These are phyloP conservation scores for Pseudopodoces humilis DNA, from an alignment of 2,113 vertebrate genomes.

Conservation along the genomic window DNA sequence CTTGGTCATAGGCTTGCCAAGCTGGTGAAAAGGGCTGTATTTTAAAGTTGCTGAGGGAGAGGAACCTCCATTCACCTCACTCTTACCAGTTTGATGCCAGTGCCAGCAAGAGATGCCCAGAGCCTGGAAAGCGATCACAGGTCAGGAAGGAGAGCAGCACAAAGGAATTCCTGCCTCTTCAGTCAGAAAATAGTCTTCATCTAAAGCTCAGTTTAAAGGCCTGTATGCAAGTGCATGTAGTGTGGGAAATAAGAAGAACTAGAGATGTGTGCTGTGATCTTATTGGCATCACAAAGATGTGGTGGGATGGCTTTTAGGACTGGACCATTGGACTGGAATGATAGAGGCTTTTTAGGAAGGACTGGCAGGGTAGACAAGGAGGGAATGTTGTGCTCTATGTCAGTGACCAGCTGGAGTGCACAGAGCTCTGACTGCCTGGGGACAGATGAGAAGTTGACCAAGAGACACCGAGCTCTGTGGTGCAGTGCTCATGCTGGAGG, in stretches of 20 bases:
- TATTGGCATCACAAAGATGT: not conserved
- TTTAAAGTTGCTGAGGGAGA: not conserved
- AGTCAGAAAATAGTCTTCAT: not conserved
- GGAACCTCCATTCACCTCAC: not conserved
- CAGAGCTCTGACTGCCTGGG: not conserved
- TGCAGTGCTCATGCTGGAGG: not conserved
- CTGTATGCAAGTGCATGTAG: not conserved
- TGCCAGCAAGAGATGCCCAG: not conserved
- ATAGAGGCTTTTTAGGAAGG: not conserved
- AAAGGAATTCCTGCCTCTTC: not conserved
- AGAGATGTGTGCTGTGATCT: not conserved
- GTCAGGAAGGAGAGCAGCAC: not conserved
- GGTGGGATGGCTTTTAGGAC: not conserved
- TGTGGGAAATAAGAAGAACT: not conserved
- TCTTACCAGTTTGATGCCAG: not conserved
- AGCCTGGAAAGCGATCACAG: not conserved
- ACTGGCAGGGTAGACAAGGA: not conserved
- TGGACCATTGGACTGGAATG: not conserved
- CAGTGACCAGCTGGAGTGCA: not conserved
- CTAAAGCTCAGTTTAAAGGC: not conserved
- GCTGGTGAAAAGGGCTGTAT: not conserved
- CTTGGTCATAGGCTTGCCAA: not conserved
- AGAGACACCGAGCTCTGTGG: not conserved
- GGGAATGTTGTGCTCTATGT: rapidly evolving
- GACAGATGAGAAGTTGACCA: not conserved